Base-by-base conservation (phyloP, 2,113 vertebrate species). In the Spea multiplicata region DNA sequence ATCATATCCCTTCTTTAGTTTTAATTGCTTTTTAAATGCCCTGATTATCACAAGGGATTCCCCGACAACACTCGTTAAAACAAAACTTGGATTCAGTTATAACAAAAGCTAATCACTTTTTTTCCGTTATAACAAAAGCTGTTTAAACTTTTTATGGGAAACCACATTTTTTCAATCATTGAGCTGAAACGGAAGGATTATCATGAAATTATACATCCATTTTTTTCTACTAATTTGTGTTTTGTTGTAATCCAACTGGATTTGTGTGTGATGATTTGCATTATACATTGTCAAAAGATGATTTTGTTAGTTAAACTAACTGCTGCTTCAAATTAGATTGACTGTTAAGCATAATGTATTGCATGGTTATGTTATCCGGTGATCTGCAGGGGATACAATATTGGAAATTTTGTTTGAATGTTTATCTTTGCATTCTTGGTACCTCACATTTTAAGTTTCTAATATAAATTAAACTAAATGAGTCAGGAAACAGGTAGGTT, bases 271-370 rank as follows among this genome's bases (percentile, higher is more conserved):
- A 64, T 64, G 30, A 8, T 64, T 30, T 17, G 16, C 8, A 64
- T 30, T 64, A 17, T 64, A 30, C 8, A 64, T 64, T 61, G 16
- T 30, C 3, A 13, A 6, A 64, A 17, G 44, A 44, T 3, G 45
- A 12, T 45, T 75, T 57, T 17, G 5, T 30, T 61, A 44, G 61
- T 59, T 47, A 62, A 70, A 62, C 13, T 17, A 70, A 77, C 55
- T 50, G 66, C 66, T 77, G 75, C 45, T 62, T 77, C 61, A 62
- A 14, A 70, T 62, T 62, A 70, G 7, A 70, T 61, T 5, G 44
- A 5, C 10, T 13, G 47, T 16, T 3, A 30, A 16, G 46, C 66
- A 70, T 16, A 61, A 69, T 59, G 13, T 44, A 30, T n/a, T 47
- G 12, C 16, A 69, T 57, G 55, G 67, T 4, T 70, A 46, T 59